Evolutionary conservation across 2,797 vertebrate genomes (phyloP).

Genomic region (Megaceryle alcyon): DNA sequence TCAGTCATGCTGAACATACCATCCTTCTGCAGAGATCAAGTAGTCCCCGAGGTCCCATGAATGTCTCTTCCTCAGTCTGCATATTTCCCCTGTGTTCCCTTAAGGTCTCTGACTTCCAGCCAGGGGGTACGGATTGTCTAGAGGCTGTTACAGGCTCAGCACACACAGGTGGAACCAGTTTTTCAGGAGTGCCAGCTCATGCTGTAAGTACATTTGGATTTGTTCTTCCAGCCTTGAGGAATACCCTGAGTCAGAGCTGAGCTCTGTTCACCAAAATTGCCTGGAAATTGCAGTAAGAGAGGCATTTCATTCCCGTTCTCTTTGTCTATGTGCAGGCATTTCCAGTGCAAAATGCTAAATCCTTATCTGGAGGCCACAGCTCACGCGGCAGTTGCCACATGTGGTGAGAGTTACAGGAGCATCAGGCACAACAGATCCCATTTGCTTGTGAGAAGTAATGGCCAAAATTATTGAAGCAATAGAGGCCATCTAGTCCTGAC

Average conservation of each 20-base stretch:
- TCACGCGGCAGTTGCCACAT: background rate
- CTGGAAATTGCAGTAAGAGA: background rate
- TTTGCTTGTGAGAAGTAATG: background rate
- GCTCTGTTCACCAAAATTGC: background rate
- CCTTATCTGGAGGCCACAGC: background rate
- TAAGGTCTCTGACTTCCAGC: background rate
- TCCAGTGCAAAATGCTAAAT: background rate
- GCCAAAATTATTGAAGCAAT: background rate
- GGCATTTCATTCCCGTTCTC: background rate
- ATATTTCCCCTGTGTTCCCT: background rate
- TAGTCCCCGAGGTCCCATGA: background rate
- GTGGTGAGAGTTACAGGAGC: background rate
- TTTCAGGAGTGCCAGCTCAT: background rate
- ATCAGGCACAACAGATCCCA: background rate
- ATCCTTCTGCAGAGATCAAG: conserved; percentile 10
- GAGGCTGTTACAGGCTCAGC: background rate
- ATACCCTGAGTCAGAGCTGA: background rate
- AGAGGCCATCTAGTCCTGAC: background rate
- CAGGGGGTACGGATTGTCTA: background rate
- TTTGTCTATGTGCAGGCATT: background rate
- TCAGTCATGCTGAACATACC: conserved; percentile 56
- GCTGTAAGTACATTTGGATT: background rate
- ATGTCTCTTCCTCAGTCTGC: background rate
- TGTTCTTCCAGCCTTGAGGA: background rate
- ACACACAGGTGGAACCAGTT: conserved; percentile 8